A percentile compares a stretch with the other conserved stretches of the same genome.
phyloP scores from a whole-genome alignment of 2,113 vertebrate species.

The Entelurus aequoreus region DNA sequence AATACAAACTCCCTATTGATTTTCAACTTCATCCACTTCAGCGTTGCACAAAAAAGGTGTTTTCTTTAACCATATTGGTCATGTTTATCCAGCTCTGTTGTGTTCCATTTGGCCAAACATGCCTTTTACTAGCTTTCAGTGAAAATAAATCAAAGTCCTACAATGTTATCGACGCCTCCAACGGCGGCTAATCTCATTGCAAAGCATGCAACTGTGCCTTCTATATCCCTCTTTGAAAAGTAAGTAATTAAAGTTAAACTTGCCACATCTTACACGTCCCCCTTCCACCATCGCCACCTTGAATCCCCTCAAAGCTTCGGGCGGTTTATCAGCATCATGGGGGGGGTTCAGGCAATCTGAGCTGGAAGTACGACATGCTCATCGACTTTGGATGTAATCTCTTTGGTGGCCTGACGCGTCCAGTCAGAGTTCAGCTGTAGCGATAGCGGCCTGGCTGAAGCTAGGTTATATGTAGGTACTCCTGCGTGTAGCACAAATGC shows the following conservation, averaged over 20 bases:
- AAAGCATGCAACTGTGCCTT: constrained; percentile 45
- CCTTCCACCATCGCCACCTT: constrained; percentile 29
- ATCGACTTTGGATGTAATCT: too few relatives aligned
- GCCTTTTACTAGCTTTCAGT: constrained; percentile 32
- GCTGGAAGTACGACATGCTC: too few relatives aligned
- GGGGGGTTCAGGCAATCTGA: too few relatives aligned
- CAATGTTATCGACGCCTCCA: constrained; percentile 51
- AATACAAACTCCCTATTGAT: neutral
- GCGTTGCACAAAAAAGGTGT: neutral
- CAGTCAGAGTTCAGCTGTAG: too few relatives aligned
- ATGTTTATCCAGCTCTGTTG: constrained; percentile 12
- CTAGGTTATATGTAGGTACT: too few relatives aligned
- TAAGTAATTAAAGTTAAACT: constrained; percentile 63
- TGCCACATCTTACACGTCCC: constrained; percentile 8
- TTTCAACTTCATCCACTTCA: neutral
- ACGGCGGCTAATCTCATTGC: constrained; percentile 48
- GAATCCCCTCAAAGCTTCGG: constrained; percentile 44
- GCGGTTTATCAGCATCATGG: too few relatives aligned
- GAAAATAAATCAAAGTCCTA: constrained; percentile 41
- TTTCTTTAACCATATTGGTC: neutral
- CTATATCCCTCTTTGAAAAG: constrained; percentile 55
- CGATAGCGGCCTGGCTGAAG: too few relatives aligned
- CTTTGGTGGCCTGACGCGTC: too few relatives aligned
- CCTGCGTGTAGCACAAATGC: too few relatives aligned
- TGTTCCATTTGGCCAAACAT: constrained; percentile 18